Evolutionary conservation across 2,113 vertebrate genomes (phyloP), one percentile per base, ranked within the genome.

Genomic region (Mormyrus lacerda): DNA sequence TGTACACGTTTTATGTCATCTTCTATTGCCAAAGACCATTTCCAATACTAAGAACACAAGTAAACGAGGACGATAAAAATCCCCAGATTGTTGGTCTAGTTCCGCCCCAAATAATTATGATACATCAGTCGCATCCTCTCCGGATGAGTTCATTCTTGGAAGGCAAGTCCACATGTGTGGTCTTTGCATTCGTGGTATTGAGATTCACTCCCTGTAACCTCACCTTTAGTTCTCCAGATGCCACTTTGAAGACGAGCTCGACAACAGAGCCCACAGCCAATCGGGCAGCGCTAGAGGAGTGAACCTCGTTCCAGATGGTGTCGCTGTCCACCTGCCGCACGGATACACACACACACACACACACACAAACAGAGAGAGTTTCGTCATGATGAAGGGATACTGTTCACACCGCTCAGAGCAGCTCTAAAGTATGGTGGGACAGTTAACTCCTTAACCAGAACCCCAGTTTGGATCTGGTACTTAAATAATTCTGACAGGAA

Each of bases 281-380:
- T 47, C 98, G 97, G 88, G 98, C 98, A 0, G 98, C 98, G 0
- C 97, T 98, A 0, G 98, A 98, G 0, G 98, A 99, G 92, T 99
- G 98, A 24, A 98, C 97, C 91, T 99, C 98, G 0, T 99, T 99
- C 98, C 98, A 99, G 90, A 99, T 98, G 39, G 98, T 99, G 95
- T 99, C 98, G 27, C 97, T 99, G 96, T 99, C 98, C 5, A 99
- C 98, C 98, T 99, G 94, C n/a, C n/a, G 15, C 42, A 58, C 24
- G 39, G 53, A 89, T 15, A 45, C 55, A 65, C 15, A 53, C 47
- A 90, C 31, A 61, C 69, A 48, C 31, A 61, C 69, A 48, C 79
- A 61, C 82, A 91, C 87, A 55, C 27, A 51, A 35, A 76, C 69
- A 42, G 35, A 19, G 10, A 39, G 31, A 42, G 69, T 31, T 17